Evolutionary conservation across 2,888 invertebrate species (phyloP), one percentile per base, ranked within the genome.

Genomic region (Calliscelio sp.): DNA sequence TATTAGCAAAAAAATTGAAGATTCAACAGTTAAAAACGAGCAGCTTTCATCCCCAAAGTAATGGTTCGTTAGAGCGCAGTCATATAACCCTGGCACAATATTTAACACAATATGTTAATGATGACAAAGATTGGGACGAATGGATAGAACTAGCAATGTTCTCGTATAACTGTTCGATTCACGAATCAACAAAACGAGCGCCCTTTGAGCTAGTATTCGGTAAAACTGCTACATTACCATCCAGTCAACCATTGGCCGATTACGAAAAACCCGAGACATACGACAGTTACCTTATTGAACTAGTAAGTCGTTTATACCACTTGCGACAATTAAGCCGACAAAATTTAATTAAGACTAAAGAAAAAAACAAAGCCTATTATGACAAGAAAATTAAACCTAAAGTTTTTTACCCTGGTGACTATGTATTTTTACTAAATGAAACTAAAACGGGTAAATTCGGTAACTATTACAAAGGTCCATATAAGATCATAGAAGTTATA

Each of bases 391-490:
- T 51, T 16, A 35, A 77, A 18, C 75, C 55, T 8, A 38, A 46
- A 22, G 20, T 18, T 1, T 77, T 65, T 35, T 11, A n/a, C 11
- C 24, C 35, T 14, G 75, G 65, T 32, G n/a, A 77, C 3, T 44
- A 57, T 10, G 57, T 66, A 35, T 66, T 77, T 32, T 16, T 77
- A 1, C 14, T n/a, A 14, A 61, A 49, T 16, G 75, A 57, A 51
- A 1, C 66, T 59, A 73, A 38, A 41, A 53, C 22, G n/a, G 70
- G 24, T 0, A 55, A 70, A 70, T 70, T 70, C 41, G 8, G n/a
- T 24, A 16, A 53, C 18, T 24, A 70, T 6, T 70, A 70, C 35
- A 55, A 70, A 1, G 68, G 75, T 7, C 88, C 55, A 14, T 70
- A 41, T 18, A 53, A 55, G 20, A 11, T 55, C 0, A 10, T 70